A percentile compares a stretch with the other conserved stretches of the same genome.
phyloP scores from a whole-genome alignment of 2,113 vertebrate species.

The Nannobrachium achirus region DNA sequence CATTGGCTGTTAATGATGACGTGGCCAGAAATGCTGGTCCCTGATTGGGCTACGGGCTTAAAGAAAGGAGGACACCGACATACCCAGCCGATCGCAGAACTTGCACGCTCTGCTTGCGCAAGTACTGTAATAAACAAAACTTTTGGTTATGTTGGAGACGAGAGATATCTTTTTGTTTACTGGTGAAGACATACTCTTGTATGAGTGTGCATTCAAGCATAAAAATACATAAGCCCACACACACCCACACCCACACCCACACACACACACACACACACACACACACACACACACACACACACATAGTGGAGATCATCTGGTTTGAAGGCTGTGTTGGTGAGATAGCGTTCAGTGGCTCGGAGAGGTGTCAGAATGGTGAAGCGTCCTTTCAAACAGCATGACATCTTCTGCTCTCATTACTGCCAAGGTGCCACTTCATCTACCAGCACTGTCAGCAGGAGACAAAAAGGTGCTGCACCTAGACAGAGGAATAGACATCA shows the following conservation, averaged over 20 bases:
- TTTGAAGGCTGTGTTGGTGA: conserved; percentile 17
- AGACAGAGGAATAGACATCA: conserved; percentile 37
- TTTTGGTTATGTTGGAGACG: too few relatives aligned
- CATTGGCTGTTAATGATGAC: too few relatives aligned
- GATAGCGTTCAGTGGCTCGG: conserved; percentile 32
- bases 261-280: conserved; percentile 12
- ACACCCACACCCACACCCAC: background rate
- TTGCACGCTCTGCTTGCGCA: too few relatives aligned
- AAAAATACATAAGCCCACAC: background rate
- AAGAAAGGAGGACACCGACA: too few relatives aligned
- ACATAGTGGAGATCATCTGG: too few relatives aligned
- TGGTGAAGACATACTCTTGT: too few relatives aligned
- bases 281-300: background rate
- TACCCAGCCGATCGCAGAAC: too few relatives aligned
- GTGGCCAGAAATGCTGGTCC: too few relatives aligned
- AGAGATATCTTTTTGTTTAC: too few relatives aligned
- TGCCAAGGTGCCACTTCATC: conserved; percentile 42
- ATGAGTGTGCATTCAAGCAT: too few relatives aligned
- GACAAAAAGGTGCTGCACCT: conserved; percentile 22
- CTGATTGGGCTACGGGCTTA: too few relatives aligned
- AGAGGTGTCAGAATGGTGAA: conserved; percentile 47
- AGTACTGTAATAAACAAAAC: too few relatives aligned
- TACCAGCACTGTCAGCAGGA: conserved; percentile 33
- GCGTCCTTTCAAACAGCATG: conserved; percentile 21
- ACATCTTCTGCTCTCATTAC: conserved; percentile 34